Evolutionary conservation across 2,113 vertebrate species (phyloP).

Genomic region (Aphelocoma coerulescens): DNA sequence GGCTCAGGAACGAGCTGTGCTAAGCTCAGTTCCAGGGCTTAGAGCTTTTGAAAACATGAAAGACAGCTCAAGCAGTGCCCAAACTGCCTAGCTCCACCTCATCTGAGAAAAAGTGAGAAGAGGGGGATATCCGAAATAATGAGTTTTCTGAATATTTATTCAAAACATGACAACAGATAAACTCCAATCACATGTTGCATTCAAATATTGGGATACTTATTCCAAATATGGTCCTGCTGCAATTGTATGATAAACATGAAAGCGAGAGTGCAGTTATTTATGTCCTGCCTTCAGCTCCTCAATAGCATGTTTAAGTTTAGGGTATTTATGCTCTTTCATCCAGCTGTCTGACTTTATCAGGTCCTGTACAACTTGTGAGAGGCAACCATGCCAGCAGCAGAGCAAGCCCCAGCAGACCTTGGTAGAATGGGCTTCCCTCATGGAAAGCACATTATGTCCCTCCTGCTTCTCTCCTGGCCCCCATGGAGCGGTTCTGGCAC

Average conservation of each 20-base stretch:
- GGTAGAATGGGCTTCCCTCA: not conserved
- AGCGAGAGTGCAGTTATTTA: conserved; percentile 66
- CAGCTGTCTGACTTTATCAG: conserved; percentile 66
- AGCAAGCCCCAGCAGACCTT: conserved; percentile 28
- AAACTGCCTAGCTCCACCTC: conserved; percentile 1
- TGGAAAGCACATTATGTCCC: conserved; percentile 30
- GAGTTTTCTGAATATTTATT: conserved; percentile 43
- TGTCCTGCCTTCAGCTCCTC: conserved; percentile 67
- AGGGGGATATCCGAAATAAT: conserved; percentile 35
- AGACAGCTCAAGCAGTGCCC: not conserved
- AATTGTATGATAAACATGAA: conserved; percentile 71
- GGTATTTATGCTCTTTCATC: conserved; percentile 61
- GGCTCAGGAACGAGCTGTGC: not conserved
- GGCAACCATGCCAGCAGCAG: conserved; percentile 22
- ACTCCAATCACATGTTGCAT: conserved; percentile 63
- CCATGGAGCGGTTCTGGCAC: not conserved
- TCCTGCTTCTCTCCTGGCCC: conserved; percentile 18
- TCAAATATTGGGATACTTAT: conserved; percentile 68
- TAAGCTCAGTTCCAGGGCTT: not conserved
- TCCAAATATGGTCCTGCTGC: conserved; percentile 70
- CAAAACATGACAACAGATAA: conserved; percentile 68
- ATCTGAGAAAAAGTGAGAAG: conserved; percentile 42
- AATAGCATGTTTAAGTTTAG: conserved; percentile 64
- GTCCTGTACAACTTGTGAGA: conserved; percentile 37
- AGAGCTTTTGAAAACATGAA: conserved; percentile 17